Percentiles rank a stretch among this genome's conserved stretches.
Conservation (phyloP, 2,113 vertebrate species). For the Saguinus midas region DNA sequence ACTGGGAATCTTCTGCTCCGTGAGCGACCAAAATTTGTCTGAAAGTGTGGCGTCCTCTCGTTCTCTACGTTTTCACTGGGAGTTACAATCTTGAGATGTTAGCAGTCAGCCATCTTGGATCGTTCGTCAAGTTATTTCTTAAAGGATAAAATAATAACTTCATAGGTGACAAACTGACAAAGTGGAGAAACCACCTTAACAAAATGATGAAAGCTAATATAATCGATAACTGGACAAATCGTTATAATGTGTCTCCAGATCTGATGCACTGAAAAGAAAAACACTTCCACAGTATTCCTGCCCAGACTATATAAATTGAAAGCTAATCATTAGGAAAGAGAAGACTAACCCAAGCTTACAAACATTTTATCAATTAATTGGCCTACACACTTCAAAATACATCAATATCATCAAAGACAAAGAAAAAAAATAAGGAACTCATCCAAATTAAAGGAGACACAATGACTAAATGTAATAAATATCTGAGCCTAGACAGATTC, state of each 20-base stretch:
- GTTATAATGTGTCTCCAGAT: neutral
- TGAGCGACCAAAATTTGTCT: too few species aligned
- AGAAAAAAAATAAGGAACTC: neutral
- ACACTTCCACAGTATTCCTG: neutral
- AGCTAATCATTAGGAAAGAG: neutral
- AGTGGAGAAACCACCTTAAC: neutral
- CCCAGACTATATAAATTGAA: neutral
- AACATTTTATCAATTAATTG: neutral
- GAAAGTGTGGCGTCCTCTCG: too few species aligned
- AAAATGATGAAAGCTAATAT: neutral
- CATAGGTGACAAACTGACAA: neutral
- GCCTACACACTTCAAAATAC: neutral
- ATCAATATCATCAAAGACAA: neutral
- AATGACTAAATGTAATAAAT: neutral
- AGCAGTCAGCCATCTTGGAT: too few species aligned
- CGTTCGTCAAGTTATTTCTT: neutral
- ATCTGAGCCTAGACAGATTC: neutral
- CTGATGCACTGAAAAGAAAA: neutral
- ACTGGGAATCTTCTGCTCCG: too few species aligned
- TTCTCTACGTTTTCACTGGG: too few species aligned
- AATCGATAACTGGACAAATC: neutral
- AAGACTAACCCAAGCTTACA: neutral
- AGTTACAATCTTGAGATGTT: too few species aligned
- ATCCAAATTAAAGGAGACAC: neutral
- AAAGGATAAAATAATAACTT: neutral